These are phyloP conservation scores for Copsychus sechellarum DNA, from an alignment of 2,113 vertebrate genomes.

Conservation along the genomic window DNA sequence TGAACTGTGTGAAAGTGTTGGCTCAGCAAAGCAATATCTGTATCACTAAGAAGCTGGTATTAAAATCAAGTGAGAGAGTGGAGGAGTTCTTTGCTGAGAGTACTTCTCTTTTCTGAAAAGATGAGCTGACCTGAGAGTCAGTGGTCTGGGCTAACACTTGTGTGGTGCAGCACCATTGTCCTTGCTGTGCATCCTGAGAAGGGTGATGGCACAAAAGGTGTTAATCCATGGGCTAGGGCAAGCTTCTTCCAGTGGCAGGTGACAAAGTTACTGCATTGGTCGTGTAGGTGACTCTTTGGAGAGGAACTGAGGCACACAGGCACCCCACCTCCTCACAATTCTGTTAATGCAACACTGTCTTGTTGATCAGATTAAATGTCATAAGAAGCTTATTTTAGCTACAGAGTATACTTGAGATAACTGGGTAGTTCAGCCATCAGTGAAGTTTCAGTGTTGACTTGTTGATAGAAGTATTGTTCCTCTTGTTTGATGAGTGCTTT, in stretches of 20 bases:
- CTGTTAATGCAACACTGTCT: not conserved
- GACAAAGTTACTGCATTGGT: not conserved
- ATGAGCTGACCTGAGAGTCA: not conserved
- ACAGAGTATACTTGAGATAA: not conserved
- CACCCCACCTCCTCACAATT: not conserved
- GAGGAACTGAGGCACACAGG: not conserved
- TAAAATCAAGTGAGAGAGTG: not conserved
- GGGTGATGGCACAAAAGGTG: not conserved
- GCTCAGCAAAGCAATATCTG: not conserved
- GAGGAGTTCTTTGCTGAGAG: not conserved
- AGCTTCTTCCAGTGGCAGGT: not conserved
- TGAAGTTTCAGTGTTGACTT: not conserved
- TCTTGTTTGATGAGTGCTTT: not conserved
- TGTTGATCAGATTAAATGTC: not conserved
- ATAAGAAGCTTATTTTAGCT: constrained; percentile 1
- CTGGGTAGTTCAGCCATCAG: not conserved
- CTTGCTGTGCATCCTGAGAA: not conserved
- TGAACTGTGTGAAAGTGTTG: not conserved
- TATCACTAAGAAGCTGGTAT: not conserved
- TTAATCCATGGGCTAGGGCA: not conserved
- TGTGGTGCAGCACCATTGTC: not conserved
- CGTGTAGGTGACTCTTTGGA: not conserved
- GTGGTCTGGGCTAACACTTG: not conserved
- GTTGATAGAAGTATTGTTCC: not conserved
- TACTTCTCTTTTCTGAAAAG: not conserved